phyloP scores from a whole-genome alignment of 2,797 vertebrate species.

The Rhincodon typus region DNA sequence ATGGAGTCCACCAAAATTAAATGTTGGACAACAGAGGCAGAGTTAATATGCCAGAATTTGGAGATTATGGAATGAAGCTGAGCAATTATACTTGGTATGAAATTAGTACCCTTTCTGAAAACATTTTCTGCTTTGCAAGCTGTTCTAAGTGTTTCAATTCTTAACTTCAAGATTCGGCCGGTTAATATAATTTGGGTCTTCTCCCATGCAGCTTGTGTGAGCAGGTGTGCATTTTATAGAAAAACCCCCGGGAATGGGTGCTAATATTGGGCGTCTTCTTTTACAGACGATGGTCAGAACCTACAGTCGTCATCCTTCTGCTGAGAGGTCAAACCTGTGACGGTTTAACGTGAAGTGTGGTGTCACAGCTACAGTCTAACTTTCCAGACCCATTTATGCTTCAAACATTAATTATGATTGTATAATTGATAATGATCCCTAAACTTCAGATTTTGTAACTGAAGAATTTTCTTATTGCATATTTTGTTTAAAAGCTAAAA shows the following conservation, averaged over 20 bases:
- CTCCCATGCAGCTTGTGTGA: background rate
- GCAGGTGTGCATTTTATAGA: background rate
- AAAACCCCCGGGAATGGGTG: background rate
- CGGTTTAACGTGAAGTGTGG: background rate
- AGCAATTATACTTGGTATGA: background rate
- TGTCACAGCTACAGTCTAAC: background rate
- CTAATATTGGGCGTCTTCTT: background rate
- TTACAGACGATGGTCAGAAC: background rate
- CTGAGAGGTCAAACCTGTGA: constrained; percentile 27
- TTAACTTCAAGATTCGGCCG: background rate
- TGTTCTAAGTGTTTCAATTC: background rate
- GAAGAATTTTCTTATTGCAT: background rate
- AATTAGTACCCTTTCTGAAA: background rate
- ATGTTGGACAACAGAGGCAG: background rate
- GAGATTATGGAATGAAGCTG: background rate
- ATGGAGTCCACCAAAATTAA: background rate
- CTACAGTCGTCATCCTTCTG: background rate
- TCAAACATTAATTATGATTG: background rate
- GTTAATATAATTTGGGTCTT: background rate
- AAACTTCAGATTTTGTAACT: background rate
- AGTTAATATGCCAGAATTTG: too few relatives aligned
- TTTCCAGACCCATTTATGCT: background rate
- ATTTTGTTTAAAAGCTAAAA: background rate
- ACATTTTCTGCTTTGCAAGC: background rate
- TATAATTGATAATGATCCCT: background rate